These are phyloP conservation scores for Geothlypis trichas DNA, from an alignment of 2,113 vertebrate genomes.

Conservation along the genomic window DNA sequence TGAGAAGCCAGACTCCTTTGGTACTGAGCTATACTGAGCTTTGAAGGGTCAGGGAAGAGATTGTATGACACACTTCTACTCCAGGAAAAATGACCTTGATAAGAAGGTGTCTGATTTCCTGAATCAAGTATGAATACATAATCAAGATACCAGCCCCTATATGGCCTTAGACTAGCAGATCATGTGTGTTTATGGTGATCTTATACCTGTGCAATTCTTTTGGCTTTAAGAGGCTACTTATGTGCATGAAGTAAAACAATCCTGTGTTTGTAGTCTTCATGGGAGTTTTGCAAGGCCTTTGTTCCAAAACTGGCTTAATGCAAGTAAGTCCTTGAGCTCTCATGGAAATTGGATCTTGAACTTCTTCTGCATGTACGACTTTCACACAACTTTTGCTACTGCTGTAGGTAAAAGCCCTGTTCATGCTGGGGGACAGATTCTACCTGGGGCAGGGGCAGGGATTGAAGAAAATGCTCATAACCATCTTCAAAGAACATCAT, in stretches of 20 bases:
- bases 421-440: background rate
- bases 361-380: background rate
- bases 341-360: background rate
- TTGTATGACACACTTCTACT: background rate
- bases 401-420: background rate
- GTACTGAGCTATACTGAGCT: background rate
- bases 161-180: background rate
- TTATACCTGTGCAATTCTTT: background rate
- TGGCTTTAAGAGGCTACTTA: background rate
- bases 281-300: background rate
- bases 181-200: background rate
- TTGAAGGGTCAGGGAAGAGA: slow-evolving; percentile 23
- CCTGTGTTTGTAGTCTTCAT: background rate
- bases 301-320: background rate
- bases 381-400: background rate
- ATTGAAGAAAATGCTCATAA: background rate
- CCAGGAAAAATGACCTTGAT: background rate
- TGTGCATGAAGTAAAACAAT: background rate
- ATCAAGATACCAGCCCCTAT: background rate
- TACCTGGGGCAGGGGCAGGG: background rate
- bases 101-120: background rate
- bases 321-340: background rate
- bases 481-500: background rate
- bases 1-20: background rate
- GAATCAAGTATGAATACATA: background rate